These are phyloP conservation scores for Salmo trutta DNA, from an alignment of 2,797 vertebrate genomes.

Conservation along the genomic window DNA sequence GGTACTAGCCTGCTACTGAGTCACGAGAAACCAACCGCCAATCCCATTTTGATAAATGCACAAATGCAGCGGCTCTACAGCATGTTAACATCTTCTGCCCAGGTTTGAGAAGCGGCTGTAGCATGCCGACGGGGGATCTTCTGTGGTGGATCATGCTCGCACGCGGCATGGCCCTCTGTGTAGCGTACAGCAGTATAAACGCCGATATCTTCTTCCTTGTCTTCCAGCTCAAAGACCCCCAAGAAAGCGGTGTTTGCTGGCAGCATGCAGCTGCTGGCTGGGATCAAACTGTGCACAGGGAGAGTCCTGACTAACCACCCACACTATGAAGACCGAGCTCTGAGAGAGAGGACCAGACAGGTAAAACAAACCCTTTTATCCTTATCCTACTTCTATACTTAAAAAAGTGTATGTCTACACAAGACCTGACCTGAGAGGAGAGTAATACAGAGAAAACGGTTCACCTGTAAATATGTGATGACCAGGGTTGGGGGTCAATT, in stretches of 20 bases:
- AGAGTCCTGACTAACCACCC: constrained; percentile 95
- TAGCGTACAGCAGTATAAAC: neutral
- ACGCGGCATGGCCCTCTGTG: neutral
- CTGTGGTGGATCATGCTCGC: too few relatives aligned
- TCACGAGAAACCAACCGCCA: neutral
- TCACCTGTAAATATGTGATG: neutral
- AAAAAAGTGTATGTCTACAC: too few relatives aligned
- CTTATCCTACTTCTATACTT: neutral
- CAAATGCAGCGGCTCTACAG: neutral
- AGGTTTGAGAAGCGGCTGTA: too few relatives aligned
- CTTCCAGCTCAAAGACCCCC: constrained; percentile 85
- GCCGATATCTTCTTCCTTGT: neutral
- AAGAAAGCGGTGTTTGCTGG: constrained; percentile 91
- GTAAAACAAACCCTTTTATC: constrained; percentile 63
- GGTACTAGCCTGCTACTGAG: too few relatives aligned
- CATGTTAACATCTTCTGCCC: neutral
- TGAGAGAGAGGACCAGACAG: constrained; percentile 92
- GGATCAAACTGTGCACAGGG: constrained; percentile 96
- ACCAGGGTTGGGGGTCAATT: neutral
- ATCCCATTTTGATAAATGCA: neutral
- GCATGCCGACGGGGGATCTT: too few relatives aligned
- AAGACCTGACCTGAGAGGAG: neutral
- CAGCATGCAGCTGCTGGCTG: constrained; percentile 97
- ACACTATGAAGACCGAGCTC: constrained; percentile 92
- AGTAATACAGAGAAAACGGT: neutral